These are phyloP conservation scores for Tinamus guttatus DNA, from an alignment of 2,113 vertebrate species.

Conservation along the genomic window DNA sequence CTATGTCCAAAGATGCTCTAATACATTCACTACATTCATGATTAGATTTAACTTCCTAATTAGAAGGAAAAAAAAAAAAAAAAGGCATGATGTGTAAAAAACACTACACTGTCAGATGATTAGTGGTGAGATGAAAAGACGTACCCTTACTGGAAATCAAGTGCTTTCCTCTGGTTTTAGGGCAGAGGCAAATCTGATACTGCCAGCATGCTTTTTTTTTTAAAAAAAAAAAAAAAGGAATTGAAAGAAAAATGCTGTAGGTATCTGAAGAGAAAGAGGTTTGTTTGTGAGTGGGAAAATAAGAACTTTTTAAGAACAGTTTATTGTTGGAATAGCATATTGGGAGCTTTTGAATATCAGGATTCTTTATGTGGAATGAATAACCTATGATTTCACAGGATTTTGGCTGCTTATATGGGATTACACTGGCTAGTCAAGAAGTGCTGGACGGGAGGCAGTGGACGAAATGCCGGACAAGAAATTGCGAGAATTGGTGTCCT, in stretches of 20 bases:
- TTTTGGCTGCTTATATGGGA: background rate
- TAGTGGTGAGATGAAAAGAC: background rate
- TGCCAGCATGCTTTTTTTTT: background rate
- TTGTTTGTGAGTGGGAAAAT: background rate
- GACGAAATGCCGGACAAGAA: background rate
- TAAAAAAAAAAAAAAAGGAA: no score
- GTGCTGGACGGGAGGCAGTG: background rate
- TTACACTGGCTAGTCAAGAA: background rate
- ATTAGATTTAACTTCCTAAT: slow-evolving; percentile 20
- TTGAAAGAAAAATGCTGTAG: background rate
- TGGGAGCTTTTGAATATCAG: background rate
- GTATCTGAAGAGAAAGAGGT: background rate
- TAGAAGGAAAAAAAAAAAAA: background rate
- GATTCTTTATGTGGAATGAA: background rate
- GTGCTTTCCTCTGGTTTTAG: slow-evolving; percentile 3
- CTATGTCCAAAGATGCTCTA: background rate
- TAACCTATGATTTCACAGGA: background rate
- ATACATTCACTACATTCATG: background rate
- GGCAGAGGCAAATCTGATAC: background rate
- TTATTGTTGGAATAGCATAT: background rate
- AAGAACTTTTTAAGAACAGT: background rate
- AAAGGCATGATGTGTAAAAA: background rate
- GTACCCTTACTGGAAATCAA: slow-evolving; percentile 13
- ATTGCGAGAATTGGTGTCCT: background rate
- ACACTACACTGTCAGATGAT: background rate